Conservation (phyloP, 2,113 vertebrate genomes). For the Pelmatolapia mariae region DNA sequence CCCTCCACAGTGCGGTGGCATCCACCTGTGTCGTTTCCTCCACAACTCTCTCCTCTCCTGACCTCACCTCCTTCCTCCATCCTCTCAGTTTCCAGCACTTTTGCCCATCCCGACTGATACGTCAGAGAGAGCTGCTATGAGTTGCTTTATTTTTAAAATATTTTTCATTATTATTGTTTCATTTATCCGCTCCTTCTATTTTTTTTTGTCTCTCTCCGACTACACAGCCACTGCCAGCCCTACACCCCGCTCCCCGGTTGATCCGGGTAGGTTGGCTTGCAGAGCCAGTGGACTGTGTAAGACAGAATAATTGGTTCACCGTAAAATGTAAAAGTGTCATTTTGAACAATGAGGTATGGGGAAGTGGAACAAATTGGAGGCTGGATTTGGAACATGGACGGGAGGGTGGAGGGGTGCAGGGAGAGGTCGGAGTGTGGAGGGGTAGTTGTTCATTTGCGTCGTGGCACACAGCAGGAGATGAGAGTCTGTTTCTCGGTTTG, state of each 20-base stretch:
- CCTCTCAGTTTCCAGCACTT: constrained; percentile 11
- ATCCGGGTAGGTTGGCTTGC: constrained; percentile 58
- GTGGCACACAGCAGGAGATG: constrained; percentile 8
- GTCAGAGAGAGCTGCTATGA: constrained; percentile 34
- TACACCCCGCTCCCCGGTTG: constrained; percentile 19
- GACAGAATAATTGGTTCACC: constrained; percentile 72
- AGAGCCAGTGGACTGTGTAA: constrained; percentile 67
- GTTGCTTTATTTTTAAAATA: background rate
- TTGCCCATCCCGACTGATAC: constrained; percentile 20
- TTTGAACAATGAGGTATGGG: constrained; percentile 73
- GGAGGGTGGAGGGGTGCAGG: background rate
- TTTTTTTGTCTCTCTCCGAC: background rate
- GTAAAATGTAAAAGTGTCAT: constrained; percentile 73
- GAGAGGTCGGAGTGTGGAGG: constrained; percentile 1
- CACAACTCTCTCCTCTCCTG: background rate
- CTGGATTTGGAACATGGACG: constrained; percentile 49
- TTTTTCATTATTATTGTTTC: background rate
- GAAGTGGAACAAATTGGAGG: constrained; percentile 72
- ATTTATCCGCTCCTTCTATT: background rate
- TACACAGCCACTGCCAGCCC: background rate
- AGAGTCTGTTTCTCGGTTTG: background rate
- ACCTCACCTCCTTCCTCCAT: constrained; percentile 4
- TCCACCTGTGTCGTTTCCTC: constrained; percentile 22
- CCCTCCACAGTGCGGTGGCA: background rate
- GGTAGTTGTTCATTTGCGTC: constrained; percentile 48